Percentiles rank a stretch among this genome's conserved stretches.
Conservation (phyloP, 2,888 invertebrate genomes). For the Ecdyonurus torrentis region DNA sequence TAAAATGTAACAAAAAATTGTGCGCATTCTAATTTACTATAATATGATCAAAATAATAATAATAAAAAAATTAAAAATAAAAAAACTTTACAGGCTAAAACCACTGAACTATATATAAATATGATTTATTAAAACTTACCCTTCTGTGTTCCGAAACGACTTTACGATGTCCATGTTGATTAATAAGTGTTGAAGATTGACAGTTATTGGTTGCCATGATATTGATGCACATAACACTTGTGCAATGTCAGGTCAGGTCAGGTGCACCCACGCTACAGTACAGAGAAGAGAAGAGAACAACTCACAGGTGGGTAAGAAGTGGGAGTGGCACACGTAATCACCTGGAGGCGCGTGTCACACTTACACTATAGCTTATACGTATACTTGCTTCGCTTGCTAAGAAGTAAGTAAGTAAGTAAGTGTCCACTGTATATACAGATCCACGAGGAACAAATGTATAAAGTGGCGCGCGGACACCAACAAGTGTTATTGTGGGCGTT, state of each 20-base stretch:
- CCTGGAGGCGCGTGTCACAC: neutral
- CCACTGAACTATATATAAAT: too few species aligned
- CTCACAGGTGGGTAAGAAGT: neutral
- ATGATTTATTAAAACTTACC: neutral
- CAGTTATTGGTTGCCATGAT: neutral
- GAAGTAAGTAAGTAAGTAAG: neutral
- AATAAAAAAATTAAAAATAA: too few species aligned
- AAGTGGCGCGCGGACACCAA: neutral
- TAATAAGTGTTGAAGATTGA: neutral
- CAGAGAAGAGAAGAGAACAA: neutral
- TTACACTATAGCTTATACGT: neutral
- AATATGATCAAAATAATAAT: too few species aligned
- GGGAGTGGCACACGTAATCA: neutral
- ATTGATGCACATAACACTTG: neutral
- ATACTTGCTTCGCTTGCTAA: too few species aligned
- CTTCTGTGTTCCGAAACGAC: neutral
- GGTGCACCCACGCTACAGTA: neutral
- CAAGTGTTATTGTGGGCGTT: neutral
- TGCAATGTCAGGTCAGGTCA: neutral
- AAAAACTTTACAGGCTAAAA: too few species aligned
- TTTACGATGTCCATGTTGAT: neutral
- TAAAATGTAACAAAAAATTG: too few species aligned
- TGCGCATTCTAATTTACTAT: too few species aligned
- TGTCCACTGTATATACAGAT: neutral
- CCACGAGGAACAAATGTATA: too few species aligned